Base-by-base conservation (phyloP, 2,797 vertebrate genomes). In the Hydrolagus colliei region DNA sequence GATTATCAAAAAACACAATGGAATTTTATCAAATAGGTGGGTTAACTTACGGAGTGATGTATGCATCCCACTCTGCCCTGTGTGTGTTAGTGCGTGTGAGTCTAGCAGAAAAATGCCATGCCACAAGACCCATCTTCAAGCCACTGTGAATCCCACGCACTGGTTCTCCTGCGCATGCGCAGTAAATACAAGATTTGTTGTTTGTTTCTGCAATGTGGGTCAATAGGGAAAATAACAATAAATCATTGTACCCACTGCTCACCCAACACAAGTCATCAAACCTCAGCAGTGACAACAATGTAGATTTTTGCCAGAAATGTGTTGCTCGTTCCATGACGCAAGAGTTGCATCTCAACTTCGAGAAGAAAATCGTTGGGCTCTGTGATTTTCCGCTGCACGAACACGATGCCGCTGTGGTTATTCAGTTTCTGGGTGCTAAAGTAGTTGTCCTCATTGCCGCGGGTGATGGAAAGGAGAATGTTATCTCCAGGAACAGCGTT, bases 331-430 rank as follows among this genome's bases (percentile, higher is more conserved):
- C 94, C 94, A 0, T 94, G 94, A 88, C 96, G 97, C 82, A 89
- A 92, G 87, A 98, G 95, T 85, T 94, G 96, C 91, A 99, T 95
- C 94, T 96, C 95, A 91, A 98, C 88, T 72, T 94, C 95, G 89
- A 99, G 94, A 82, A 96, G 94, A 91, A 97, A 95, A 92, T 99
- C 97, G 91, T 94, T 93, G 59, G 97, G 94, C 89, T 93, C 90
- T 73, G 90, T 89, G 91, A 98, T 93, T 72, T 93, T 93, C 89
- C 89, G 95, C 87, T 94, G 94, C 92, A 99, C 94, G 77, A 95
- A 93, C 92, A 99, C 94, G 89, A 97, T 91, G 11, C 96, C 97
- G 9, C 96, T 96, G 91, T 94, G 92, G 68, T 91, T 91, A 92
- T 92, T 93, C 91, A 94, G 88, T 88, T 89, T 94, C 89, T 94